Conservation (phyloP, 30 jellyfish, hydroid and myxozoan species). For the Rhopilema esculentum region DNA sequence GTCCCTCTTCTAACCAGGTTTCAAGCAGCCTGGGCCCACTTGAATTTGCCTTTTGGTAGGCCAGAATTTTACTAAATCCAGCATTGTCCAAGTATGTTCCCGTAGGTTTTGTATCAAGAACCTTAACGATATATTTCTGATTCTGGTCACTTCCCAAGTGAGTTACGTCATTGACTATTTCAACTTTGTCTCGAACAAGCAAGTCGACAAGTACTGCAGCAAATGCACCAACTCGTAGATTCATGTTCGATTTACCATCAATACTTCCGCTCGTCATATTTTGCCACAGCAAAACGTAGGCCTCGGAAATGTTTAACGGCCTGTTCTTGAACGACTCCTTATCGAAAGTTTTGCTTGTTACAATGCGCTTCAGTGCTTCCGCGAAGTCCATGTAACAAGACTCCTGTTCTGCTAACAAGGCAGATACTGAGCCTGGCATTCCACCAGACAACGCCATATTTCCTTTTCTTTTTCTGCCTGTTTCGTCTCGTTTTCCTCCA, state of each 20-base stretch:
- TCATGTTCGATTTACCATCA: slow-evolving; percentile 78
- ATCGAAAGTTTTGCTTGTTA: slow-evolving; percentile 59
- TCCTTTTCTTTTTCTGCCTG: too few relatives aligned
- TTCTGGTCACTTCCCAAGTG: slow-evolving; percentile 52
- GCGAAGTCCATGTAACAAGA: slow-evolving; percentile 63
- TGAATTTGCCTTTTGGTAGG: slow-evolving; percentile 48
- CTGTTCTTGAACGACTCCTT: slow-evolving; percentile 43
- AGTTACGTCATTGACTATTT: slow-evolving; percentile 35
- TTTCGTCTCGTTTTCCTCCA: too few relatives aligned
- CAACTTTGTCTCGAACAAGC: slow-evolving; percentile 70
- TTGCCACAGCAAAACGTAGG: slow-evolving; percentile 80
- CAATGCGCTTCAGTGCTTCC: slow-evolving; percentile 58
- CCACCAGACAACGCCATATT: background rate
- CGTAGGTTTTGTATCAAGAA: slow-evolving; percentile 48
- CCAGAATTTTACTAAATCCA: slow-evolving; percentile 60
- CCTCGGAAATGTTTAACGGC: slow-evolving; percentile 63
- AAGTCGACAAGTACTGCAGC: slow-evolving; percentile 85
- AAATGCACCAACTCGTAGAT: slow-evolving; percentile 75
- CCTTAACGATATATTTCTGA: slow-evolving; percentile 27
- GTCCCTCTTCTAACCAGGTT: slow-evolving; percentile 71
- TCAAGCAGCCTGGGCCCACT: slow-evolving; percentile 15
- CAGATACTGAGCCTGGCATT: slow-evolving; percentile 52
- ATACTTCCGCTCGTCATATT: slow-evolving; percentile 64
- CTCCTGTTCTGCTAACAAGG: slow-evolving; percentile 62
- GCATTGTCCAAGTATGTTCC: slow-evolving; percentile 65